Evolutionary conservation across 2,888 invertebrate species (phyloP).

Genomic region (Uloborus plumipes): DNA sequence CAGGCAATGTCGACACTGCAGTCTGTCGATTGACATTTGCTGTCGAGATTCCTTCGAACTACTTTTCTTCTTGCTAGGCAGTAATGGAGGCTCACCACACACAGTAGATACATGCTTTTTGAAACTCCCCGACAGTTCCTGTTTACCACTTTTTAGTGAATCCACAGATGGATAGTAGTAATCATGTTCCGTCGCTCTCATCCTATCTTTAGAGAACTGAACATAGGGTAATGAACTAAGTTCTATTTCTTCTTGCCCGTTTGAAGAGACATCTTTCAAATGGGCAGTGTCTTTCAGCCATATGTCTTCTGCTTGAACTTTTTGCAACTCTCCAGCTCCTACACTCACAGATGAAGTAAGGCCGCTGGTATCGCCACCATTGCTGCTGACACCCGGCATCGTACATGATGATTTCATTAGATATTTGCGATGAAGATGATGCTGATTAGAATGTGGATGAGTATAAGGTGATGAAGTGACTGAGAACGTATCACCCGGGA

Average conservation of each 20-base stretch:
- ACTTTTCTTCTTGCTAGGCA: conserved; percentile 69
- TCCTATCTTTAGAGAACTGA: conserved; percentile 72
- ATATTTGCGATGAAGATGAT: conserved; percentile 76
- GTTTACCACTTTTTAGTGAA: conserved; percentile 66
- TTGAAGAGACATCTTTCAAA: conserved; percentile 49
- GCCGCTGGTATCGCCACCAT: conserved; percentile 66
- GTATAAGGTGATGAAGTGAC: conserved; percentile 69
- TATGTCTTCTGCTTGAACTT: conserved; percentile 67
- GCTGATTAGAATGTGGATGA: conserved; percentile 70
- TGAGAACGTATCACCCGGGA: conserved; percentile 62
- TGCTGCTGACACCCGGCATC: conserved; percentile 68
- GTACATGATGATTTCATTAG: conserved; percentile 73
- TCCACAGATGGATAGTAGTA: conserved; percentile 85
- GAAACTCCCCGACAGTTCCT: conserved; percentile 69
- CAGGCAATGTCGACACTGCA: conserved; percentile 73
- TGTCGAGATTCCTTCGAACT: conserved; percentile 59
- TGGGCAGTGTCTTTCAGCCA: conserved; percentile 67
- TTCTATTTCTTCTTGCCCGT: conserved; percentile 65
- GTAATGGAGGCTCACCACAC: conserved; percentile 72
- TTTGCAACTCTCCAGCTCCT: conserved; percentile 21
- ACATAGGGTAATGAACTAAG: conserved; percentile 64
- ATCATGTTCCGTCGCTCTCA: conserved; percentile 78
- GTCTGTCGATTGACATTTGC: conserved; percentile 66
- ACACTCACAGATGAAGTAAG: conserved; percentile 24
- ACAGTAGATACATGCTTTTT: conserved; percentile 69